These are phyloP conservation scores for Hanleya hanleyi DNA, from an alignment of 2,888 invertebrate species.

Conservation along the genomic window DNA sequence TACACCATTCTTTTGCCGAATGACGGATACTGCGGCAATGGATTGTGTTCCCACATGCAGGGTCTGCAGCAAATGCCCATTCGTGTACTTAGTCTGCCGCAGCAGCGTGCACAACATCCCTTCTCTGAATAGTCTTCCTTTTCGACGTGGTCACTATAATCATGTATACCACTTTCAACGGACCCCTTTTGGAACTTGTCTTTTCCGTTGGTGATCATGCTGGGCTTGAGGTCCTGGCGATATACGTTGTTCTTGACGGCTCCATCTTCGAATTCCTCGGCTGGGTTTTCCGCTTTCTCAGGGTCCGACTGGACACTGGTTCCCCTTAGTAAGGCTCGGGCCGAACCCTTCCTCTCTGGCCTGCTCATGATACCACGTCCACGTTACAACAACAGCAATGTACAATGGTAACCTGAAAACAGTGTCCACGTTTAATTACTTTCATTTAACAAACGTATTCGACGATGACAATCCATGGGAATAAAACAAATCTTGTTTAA, in stretches of 20 bases:
- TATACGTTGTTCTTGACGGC: neutral
- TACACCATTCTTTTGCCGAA: slow-evolving; percentile 18
- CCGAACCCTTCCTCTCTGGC: neutral
- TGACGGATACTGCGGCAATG: slow-evolving; percentile 35
- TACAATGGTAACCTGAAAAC: too few species aligned
- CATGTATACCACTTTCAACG: neutral
- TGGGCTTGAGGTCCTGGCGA: neutral
- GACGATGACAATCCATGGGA: too few species aligned
- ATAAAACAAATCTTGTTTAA: too few species aligned
- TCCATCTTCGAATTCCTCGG: neutral
- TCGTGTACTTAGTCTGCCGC: neutral
- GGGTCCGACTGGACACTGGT: neutral
- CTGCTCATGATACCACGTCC: too few species aligned
- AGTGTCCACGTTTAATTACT: too few species aligned
- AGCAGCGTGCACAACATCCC: neutral
- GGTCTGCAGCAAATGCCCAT: slow-evolving; percentile 34
- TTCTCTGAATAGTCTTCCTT: neutral
- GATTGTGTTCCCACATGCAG: slow-evolving; percentile 52
- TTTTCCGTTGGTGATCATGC: neutral
- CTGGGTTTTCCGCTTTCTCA: neutral
- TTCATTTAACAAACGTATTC: too few species aligned
- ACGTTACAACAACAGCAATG: too few species aligned
- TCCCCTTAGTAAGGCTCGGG: neutral
- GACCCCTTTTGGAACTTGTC: neutral
- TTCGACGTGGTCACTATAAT: neutral